Evolutionary conservation across 2,113 vertebrate species (phyloP).

Genomic region (Pedetes capensis): DNA sequence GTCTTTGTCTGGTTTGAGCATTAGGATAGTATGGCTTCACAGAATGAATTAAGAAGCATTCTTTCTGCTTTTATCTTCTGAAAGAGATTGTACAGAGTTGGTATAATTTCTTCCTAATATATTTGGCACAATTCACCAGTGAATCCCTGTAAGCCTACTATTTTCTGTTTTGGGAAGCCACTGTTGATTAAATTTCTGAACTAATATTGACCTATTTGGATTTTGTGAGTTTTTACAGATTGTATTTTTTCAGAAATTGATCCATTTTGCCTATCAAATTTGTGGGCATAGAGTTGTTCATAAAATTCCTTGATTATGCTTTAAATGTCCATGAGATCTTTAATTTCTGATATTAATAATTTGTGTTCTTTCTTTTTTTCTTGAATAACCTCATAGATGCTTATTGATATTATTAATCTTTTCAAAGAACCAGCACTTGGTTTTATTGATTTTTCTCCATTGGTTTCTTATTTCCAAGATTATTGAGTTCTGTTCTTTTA

Average conservation of each 20-base stretch:
- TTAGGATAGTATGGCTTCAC: background rate
- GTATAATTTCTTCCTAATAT: no score
- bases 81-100: no score
- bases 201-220: background rate
- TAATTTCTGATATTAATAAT: background rate
- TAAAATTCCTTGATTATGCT: background rate
- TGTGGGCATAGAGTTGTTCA: no score
- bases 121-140: background rate
- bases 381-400: background rate
- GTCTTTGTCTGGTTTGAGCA: no score
- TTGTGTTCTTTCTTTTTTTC: background rate
- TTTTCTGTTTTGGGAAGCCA: background rate
- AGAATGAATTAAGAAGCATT: background rate
- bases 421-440: background rate
- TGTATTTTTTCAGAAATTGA: background rate
- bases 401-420: background rate
- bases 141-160: background rate
- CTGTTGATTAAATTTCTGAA: background rate
- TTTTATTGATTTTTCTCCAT: slow-evolving; percentile 32
- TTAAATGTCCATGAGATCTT: background rate
- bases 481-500: background rate
- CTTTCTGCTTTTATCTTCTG: no score
- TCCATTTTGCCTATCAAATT: background rate
- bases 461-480: background rate
- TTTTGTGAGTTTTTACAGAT: background rate